Evolutionary conservation across 2,888 invertebrate species (phyloP).

Genomic region (Eupsilia transversa): DNA sequence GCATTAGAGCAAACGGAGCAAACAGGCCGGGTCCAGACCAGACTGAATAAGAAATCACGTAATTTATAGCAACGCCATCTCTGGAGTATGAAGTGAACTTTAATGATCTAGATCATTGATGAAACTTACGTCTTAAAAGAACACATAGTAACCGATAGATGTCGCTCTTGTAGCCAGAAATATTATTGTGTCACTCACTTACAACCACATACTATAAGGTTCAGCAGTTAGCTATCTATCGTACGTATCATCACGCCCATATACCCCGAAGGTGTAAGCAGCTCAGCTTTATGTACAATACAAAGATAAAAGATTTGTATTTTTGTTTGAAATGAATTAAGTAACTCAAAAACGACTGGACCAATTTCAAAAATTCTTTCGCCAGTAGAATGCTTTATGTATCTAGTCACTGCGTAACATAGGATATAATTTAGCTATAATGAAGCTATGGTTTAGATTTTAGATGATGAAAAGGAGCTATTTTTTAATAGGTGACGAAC

Average conservation of each 20-base stretch:
- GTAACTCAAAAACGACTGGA: no score
- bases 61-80: slow-evolving; percentile 32
- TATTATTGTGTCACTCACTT: background rate
- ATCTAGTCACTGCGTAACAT: no score
- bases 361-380: no score
- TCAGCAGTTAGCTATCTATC: background rate
- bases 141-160: slow-evolving; percentile 13
- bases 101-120: slow-evolving; percentile 6
- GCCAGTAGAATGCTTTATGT: no score
- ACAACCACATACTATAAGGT: background rate
- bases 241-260: background rate
- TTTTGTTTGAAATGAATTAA: no score
- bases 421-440: no score
- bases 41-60: background rate
- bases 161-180: background rate
- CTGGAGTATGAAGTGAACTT: background rate
- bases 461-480: no score
- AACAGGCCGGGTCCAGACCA: no score
- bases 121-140: background rate
- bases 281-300: background rate
- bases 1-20: no score
- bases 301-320: no score
- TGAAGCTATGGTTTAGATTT: no score
- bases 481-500: no score
- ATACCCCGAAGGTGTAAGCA: background rate